phyloP scores from a whole-genome alignment of 2,888 invertebrate species.

The Caenorhabditis sp. region DNA sequence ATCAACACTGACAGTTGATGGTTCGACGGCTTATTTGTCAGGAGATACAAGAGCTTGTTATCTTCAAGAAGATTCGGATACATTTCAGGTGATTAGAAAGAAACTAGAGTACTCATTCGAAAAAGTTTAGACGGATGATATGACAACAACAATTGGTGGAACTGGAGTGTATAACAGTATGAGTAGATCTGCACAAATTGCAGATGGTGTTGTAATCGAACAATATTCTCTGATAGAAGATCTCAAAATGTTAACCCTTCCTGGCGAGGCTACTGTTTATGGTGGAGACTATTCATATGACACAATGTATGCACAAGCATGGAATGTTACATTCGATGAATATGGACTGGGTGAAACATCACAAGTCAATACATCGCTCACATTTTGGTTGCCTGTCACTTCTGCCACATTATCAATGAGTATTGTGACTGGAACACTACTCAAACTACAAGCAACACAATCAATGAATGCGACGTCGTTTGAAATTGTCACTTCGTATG shows the following conservation, averaged over 20 bases:
- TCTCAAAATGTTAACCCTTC: slow-evolving; percentile 12
- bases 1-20: slow-evolving; percentile 30
- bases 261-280: slow-evolving; percentile 19
- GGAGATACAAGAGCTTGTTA: slow-evolving; percentile 34
- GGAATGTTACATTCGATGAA: slow-evolving; percentile 37
- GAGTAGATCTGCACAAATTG: slow-evolving; percentile 14
- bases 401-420: slow-evolving; percentile 9
- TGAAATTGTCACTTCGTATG: slow-evolving; percentile 11
- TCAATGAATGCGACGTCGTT: slow-evolving; percentile 5
- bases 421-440: slow-evolving; percentile 19
- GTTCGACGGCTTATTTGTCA: slow-evolving; percentile 26
- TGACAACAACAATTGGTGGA: slow-evolving; percentile 13
- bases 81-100: slow-evolving; percentile 12
- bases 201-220: slow-evolving; percentile 3
- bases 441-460: slow-evolving; percentile 23
- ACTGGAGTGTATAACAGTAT: slow-evolving; percentile 12
- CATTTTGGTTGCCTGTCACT: slow-evolving; percentile 22
- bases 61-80: slow-evolving; percentile 19
- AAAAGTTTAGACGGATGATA: background rate
- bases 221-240: slow-evolving; percentile 12
- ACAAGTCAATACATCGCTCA: slow-evolving; percentile 28
- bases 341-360: slow-evolving; percentile 7
- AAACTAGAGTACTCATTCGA: too few relatives aligned
- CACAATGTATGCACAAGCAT: slow-evolving; percentile 25
- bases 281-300: slow-evolving; percentile 24